Evolutionary conservation across 2,888 invertebrate species (phyloP), one percentile per base, ranked within the genome.

Genomic region (Temnothorax unifasciatus): DNA sequence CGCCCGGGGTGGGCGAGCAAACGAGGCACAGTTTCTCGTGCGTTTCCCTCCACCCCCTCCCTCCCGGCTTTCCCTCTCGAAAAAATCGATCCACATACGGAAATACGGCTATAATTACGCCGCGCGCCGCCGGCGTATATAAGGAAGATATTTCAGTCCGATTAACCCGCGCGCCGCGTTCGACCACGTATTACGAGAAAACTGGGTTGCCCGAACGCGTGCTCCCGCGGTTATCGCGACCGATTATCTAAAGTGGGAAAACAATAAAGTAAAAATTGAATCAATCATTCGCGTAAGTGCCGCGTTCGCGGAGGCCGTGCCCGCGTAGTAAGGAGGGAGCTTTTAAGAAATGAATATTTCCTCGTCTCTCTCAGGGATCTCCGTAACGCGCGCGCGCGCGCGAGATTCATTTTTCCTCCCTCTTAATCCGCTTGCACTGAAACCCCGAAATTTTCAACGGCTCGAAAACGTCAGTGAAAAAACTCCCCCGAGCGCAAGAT

Each of bases 41-140:
- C 9, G 11, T 8, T n/a, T n/a, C 57, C 44, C 21, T 15, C 15
- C 29, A 18, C 5, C 25, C 9, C 15, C 29, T 11, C 5, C 25
- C 9, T 25, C 13, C 25, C 50, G 8, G 47, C 59, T 81, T 79
- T 73, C 52, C 54, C 41, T 54, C 44, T 44, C 29, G 29, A 81
- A 81, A 59, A 57, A 47, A 81, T 81, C 64, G 79, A 81, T 81
- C 18, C 71, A 21, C 29, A 61, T 73, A 81, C 47, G 79, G 73
- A 81, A 59, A 81, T 81, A 66, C 71, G 29, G 34, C 71, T 47
- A 50, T 47, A 81, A 81, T 81, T 81, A 73, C 25, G 38, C 34
- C 34, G 6, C 34, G 34, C 9, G 44, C 54, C 25, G 15, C 18
- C 29, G 25, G n/a, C 29, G 29, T 64, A 29, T 3, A 0, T 29